Evolutionary conservation across 2,888 invertebrate genomes (phyloP), one percentile per base, ranked within the genome.

Genomic region (Carabus problematicus): DNA sequence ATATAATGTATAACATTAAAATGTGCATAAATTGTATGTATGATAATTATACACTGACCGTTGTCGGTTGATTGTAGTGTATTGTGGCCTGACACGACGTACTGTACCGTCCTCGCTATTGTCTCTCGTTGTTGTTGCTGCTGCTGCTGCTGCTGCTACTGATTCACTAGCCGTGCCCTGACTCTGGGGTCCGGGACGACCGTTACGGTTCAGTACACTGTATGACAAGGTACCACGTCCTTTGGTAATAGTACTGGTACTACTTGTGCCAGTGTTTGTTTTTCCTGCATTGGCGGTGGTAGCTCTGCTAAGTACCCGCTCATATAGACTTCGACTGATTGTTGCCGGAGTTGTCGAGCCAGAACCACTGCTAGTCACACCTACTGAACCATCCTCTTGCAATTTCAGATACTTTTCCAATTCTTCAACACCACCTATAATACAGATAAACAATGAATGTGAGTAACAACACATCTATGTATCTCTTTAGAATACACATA

Each of bases 361-460:
- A n/a, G n/a, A n/a, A n/a, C n/a, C n/a, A 0, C 79, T 73, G 49
- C 75, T 75, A 64, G 84, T 84, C 0, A 83, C 79, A 0, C 85
- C 79, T 75, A 81, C 86, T 58, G 81, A 83, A 0, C 81, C 86
- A 40, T 85, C 85, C 8, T 84, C 85, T 74, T 87, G 85, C 6
- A 84, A 77, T 29, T 84, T 81, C 12, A 94, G 80, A 71, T 93
- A 93, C 76, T 91, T 94, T 79, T 94, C 94, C 12, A 95, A 79
- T 76, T 94, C 91, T 77, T 94, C 94, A 1, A 95, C 88, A 12
- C 95, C 94, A 73, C 92, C 91, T 90, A 74, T n/a, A 74, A 71
- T 45, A 40, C 29, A 59, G 19, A 45, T 29, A 70, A 45, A 61
- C 41, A 7, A 14, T 39, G 1, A 41, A 59, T 40, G 11, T 49